Evolutionary conservation across 2,797 vertebrate species (phyloP).

Genomic region (Trematomus bernacchii): DNA sequence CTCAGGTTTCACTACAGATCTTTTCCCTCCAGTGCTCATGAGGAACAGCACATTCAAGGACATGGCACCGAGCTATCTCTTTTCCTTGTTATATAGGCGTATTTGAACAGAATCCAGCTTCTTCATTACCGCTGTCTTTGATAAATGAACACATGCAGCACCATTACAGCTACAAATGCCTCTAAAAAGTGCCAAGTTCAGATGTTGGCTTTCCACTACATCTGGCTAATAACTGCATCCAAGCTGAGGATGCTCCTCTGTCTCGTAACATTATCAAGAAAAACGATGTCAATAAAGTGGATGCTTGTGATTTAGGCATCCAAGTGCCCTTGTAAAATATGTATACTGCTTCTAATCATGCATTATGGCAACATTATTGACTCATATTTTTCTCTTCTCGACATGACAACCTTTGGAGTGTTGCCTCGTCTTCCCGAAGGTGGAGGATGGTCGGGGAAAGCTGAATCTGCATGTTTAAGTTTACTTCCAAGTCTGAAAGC

Average conservation of each 20-base stretch:
- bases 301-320: slow-evolving; percentile 56
- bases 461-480: slow-evolving; percentile 23
- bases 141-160: slow-evolving; percentile 66
- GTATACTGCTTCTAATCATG: slow-evolving; percentile 69
- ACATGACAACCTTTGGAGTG: slow-evolving; percentile 35
- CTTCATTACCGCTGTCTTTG: slow-evolving; percentile 63
- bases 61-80: slow-evolving; percentile 34
- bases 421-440: slow-evolving; percentile 23
- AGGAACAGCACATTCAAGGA: slow-evolving; percentile 49
- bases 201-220: slow-evolving; percentile 43
- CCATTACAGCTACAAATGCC: slow-evolving; percentile 55
- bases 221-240: slow-evolving; percentile 72
- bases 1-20: slow-evolving; percentile 50
- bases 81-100: slow-evolving; percentile 18
- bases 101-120: slow-evolving; percentile 70
- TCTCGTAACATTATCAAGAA: slow-evolving; percentile 71
- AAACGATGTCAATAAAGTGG: slow-evolving; percentile 74
- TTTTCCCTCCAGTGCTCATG: not conserved
- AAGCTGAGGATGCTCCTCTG: slow-evolving; percentile 65
- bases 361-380: slow-evolving; percentile 72
- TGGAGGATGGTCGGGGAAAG: slow-evolving; percentile 27
- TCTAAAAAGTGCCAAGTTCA: slow-evolving; percentile 62
- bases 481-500: slow-evolving; percentile 42
- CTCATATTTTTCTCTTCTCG: slow-evolving; percentile 62
- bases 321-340: slow-evolving; percentile 68